These are phyloP conservation scores for Pharmacophagus antenor DNA, from an alignment of 2,888 invertebrate species.

Conservation along the genomic window DNA sequence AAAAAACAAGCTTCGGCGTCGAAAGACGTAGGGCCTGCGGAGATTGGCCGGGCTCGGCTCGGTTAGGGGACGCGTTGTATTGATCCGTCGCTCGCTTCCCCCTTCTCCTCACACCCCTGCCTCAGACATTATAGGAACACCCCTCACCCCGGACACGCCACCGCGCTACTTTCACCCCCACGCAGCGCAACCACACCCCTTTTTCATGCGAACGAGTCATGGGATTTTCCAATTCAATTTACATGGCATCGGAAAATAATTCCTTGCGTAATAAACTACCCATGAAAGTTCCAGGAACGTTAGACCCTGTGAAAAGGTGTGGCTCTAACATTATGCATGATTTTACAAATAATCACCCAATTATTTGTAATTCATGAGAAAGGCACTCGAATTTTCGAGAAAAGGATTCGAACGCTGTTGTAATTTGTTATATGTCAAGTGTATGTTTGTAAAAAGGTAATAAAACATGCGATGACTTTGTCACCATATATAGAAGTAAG, in stretches of 20 bases:
- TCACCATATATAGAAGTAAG: conserved; percentile 69
- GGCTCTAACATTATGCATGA: background rate
- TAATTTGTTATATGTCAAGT: conserved; percentile 47
- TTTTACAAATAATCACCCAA: conserved; percentile 15
- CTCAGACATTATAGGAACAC: conserved; percentile 70
- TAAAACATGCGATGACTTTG: conserved; percentile 60
- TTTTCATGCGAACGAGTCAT: conserved; percentile 71
- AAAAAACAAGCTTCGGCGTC: conserved; percentile 77
- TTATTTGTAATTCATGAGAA: conserved; percentile 9
- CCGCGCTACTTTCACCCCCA: conserved; percentile 55
- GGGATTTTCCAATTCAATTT: conserved; percentile 79
- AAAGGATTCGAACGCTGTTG: conserved; percentile 35
- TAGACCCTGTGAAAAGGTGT: conserved; percentile 1
- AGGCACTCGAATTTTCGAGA: conserved; percentile 35
- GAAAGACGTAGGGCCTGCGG: conserved; percentile 78
- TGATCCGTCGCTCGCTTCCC: conserved; percentile 42
- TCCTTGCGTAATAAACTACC: conserved; percentile 11
- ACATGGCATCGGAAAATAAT: conserved; percentile 51
- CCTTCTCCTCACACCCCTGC: conserved; percentile 46
- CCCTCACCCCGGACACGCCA: conserved; percentile 50
- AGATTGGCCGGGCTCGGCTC: conserved; percentile 61
- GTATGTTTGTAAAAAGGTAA: conserved; percentile 59
- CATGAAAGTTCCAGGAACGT: conserved; percentile 17
- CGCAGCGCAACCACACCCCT: conserved; percentile 76
- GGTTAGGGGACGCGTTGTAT: conserved; percentile 52